Evolutionary conservation across 2,113 vertebrate species (phyloP), one percentile per base, ranked within the genome.

Genomic region (Mesembrinibis cayennensis): DNA sequence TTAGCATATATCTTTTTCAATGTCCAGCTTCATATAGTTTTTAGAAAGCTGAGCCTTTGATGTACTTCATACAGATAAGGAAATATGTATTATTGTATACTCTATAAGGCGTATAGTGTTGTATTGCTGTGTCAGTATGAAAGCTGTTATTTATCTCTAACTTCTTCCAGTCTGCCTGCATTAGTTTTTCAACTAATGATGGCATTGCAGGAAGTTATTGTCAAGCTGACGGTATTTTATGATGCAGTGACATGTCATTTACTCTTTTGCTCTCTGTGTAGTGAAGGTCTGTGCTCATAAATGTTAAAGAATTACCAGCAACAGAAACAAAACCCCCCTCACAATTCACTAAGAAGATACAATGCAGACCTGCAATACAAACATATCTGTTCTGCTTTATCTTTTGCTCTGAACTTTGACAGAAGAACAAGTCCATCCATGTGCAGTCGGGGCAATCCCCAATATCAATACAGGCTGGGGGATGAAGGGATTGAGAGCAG

Each of bases 131-230:
- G 30, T 87, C 82, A 82, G 6, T 82, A 82, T 82, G 63, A 86
- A 95, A 97, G n/a, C 38, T 94, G 58, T 89, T 97, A 93, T 87
- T 97, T 97, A 90, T 94, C 87, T 97, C 71, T 78, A 91, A 59
- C 76, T 86, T 93, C 62, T 89, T 77, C n/a, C 70, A 94, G 61
- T 63, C 95, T 95, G 94, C 61, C 80, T 96, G 66, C 80, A 86
- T 73, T 89, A 86, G 61, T 42, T 96, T 96, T 92, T 91, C 56
- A 93, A 62, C 69, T 70, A 62, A 42, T 97, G 82, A 81, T 96
- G 88, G 91, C 83, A 91, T 95, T 30, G 47, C 69, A 93, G 87
- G 82, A 98, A 94, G 76, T 92, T 84, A 77, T 29, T 93, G 72
- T 97, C 58, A 53, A 97, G 76, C 76, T 96, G 95, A 87, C 70